These are phyloP conservation scores for Ornithoptera alexandrae DNA, from an alignment of 2,888 invertebrate species.

Conservation along the genomic window DNA sequence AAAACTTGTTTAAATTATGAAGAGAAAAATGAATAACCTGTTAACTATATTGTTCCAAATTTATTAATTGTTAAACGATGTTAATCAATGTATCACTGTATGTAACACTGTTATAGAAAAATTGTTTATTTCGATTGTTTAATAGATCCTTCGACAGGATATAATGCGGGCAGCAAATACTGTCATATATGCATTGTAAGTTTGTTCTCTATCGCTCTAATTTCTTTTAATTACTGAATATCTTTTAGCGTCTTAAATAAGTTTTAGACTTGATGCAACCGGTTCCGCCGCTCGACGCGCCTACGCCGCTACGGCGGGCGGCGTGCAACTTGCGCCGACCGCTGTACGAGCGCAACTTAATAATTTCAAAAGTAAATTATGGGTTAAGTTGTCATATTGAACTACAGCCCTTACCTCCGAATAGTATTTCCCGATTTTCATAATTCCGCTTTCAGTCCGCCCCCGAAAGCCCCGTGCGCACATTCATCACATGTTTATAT, in stretches of 20 bases:
- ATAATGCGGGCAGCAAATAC: too few relatives aligned
- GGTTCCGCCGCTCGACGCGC: slow-evolving; percentile 19
- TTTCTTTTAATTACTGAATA: slow-evolving; percentile 54
- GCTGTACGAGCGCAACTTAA: not conserved
- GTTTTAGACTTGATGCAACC: slow-evolving; percentile 39
- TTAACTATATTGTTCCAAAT: too few relatives aligned
- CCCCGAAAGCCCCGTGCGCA: slow-evolving; percentile 8
- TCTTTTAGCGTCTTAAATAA: slow-evolving; percentile 46
- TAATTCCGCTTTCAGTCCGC: slow-evolving; percentile 49
- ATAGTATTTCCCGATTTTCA: slow-evolving; percentile 74
- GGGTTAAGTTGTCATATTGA: too few relatives aligned
- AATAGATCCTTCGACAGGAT: too few relatives aligned
- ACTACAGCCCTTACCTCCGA: slow-evolving; percentile 57
- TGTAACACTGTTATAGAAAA: too few relatives aligned
- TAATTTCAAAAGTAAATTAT: too few relatives aligned
- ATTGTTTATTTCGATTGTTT: too few relatives aligned
- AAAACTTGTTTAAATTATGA: too few relatives aligned
- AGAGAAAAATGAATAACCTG: too few relatives aligned
- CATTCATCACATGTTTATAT: not conserved
- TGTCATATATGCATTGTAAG: slow-evolving; percentile 40
- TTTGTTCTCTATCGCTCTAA: slow-evolving; percentile 54
- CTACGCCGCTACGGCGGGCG: slow-evolving; percentile 4
- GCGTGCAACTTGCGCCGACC: slow-evolving; percentile 2
- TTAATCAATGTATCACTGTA: too few relatives aligned
- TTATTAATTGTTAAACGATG: too few relatives aligned